phyloP scores from a whole-genome alignment of 1,140 invertebrate species.

The Bombus cullumanus region DNA sequence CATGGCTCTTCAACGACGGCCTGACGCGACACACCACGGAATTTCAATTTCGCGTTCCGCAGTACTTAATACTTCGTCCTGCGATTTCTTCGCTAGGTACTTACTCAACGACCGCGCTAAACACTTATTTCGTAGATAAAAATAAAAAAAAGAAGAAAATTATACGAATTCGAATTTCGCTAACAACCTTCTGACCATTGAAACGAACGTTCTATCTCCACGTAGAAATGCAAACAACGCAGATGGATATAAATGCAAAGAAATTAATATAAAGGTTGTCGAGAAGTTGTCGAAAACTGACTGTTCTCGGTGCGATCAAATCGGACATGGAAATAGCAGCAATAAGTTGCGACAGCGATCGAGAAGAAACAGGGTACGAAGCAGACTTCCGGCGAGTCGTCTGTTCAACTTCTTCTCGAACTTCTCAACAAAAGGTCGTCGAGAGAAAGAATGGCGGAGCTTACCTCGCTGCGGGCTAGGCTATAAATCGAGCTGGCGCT shows the following conservation, averaged over 20 bases:
- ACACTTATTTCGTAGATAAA: no score
- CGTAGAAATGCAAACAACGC: no score
- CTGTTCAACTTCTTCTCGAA: neutral
- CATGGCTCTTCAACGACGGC: constrained; percentile 78
- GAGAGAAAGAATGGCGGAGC: neutral
- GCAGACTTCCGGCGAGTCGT: neutral
- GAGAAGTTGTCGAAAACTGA: neutral
- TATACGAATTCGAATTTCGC: no score
- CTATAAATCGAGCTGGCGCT: constrained; percentile 91
- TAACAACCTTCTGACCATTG: no score
- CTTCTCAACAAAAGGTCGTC: neutral
- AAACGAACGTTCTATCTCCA: no score
- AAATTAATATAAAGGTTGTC: no score
- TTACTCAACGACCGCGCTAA: neutral
- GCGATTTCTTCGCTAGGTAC: neutral
- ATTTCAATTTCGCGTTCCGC: neutral
- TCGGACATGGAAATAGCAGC: neutral
- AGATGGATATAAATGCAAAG: no score
- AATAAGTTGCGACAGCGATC: neutral
- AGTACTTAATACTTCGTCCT: neutral
- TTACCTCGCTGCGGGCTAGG: constrained; percentile 87
- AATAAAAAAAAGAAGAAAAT: no score
- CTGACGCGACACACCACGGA: constrained; percentile 55
- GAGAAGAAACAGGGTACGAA: neutral
- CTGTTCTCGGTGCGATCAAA: neutral